These are phyloP conservation scores for Oryctes rhinoceros DNA, from an alignment of 1,140 invertebrate genomes.

Conservation along the genomic window DNA sequence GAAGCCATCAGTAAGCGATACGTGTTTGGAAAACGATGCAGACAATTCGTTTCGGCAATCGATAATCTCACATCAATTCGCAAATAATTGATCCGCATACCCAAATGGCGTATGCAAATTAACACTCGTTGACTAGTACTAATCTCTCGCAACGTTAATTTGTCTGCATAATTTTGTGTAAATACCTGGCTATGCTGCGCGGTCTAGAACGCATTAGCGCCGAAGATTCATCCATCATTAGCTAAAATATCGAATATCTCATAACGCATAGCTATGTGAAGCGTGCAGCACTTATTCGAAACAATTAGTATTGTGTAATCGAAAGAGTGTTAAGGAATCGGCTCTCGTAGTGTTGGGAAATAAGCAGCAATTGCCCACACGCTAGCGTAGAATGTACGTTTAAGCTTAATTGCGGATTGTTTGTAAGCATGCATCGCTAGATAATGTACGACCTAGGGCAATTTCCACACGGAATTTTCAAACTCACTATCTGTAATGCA, in stretches of 20 bases:
- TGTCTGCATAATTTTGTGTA: neutral
- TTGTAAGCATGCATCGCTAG: conserved; percentile 21
- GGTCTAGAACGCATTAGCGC: neutral
- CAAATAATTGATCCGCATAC: neutral
- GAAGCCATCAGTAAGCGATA: too few relatives aligned
- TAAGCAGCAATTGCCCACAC: conserved; percentile 19
- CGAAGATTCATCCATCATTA: neutral
- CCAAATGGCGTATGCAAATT: neutral
- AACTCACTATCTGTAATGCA: neutral
- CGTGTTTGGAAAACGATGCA: too few relatives aligned
- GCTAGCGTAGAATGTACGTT: conserved; percentile 27
- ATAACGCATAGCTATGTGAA: neutral
- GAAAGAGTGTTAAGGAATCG: conserved; percentile 20
- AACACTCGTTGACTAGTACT: neutral
- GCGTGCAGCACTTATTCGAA: neutral
- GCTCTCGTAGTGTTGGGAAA: neutral
- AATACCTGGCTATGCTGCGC: neutral
- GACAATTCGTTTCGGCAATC: neutral
- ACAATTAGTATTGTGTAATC: neutral
- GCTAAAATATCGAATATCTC: neutral
- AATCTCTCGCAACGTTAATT: conserved; percentile 6
- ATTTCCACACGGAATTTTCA: neutral
- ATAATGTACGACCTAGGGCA: conserved; percentile 10
- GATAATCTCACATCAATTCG: neutral
- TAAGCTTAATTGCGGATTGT: conserved; percentile 32